Evolutionary conservation across 2,888 invertebrate species (phyloP).

Genomic region (Trissonchulus latispiculum): DNA sequence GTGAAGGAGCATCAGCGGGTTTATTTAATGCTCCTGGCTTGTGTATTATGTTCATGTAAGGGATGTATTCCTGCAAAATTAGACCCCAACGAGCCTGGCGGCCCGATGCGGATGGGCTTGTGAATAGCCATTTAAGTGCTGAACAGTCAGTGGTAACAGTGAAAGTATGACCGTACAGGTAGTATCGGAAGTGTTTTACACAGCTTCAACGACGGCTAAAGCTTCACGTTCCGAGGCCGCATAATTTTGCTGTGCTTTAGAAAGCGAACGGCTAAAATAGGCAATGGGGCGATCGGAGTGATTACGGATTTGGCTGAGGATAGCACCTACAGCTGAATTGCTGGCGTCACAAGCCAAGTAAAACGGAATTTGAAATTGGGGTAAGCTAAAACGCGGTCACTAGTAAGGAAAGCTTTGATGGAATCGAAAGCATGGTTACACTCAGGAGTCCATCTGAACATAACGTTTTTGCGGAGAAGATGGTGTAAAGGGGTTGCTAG

Average conservation of each 20-base stretch:
- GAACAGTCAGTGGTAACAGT: slow-evolving; percentile 23
- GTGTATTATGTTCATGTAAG: neutral
- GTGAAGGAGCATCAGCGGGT: neutral
- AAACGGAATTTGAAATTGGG: slow-evolving; percentile 27
- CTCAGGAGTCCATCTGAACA: slow-evolving; percentile 26
- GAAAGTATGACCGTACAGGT: slow-evolving; percentile 16
- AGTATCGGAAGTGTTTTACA: slow-evolving; percentile 23
- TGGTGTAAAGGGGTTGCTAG: slow-evolving; percentile 25
- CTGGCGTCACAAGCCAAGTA: slow-evolving; percentile 32
- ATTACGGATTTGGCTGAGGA: slow-evolving; percentile 28
- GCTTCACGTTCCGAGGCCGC: slow-evolving; percentile 31
- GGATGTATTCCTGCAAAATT: neutral
- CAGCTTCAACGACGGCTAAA: slow-evolving; percentile 30
- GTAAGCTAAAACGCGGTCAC: slow-evolving; percentile 25
- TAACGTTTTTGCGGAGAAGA: slow-evolving; percentile 26
- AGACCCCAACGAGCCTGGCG: neutral
- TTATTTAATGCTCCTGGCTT: neutral
- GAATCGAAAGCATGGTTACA: slow-evolving; percentile 22
- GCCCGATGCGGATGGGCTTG: neutral
- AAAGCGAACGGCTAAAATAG: slow-evolving; percentile 31
- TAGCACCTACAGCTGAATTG: slow-evolving; percentile 31
- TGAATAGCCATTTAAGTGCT: slow-evolving; percentile 21
- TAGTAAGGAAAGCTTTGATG: slow-evolving; percentile 21
- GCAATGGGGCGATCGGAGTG: slow-evolving; percentile 29
- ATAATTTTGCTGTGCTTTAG: slow-evolving; percentile 28